Evolutionary conservation across 2,888 invertebrate genomes (phyloP), one percentile per base, ranked within the genome.

Genomic region (Macropis europaea): DNA sequence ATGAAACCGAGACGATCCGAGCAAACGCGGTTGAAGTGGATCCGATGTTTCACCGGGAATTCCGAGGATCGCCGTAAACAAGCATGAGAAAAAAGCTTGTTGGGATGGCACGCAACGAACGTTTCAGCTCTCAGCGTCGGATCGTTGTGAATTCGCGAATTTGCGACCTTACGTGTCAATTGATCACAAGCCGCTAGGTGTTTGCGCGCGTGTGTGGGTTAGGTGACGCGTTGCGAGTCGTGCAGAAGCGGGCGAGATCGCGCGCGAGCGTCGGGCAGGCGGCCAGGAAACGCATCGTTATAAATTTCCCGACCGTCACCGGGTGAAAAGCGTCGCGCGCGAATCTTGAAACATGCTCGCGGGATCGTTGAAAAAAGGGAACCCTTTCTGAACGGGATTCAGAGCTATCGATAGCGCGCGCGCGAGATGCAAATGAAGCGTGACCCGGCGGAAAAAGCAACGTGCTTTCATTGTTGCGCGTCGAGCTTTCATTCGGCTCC

Each of bases 221-320:
- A 26, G 42, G 40, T 34, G 24, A 53, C 61, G 66, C 59, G 57
- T 56, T 48, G 13, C 66, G 2, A 61, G 54, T 34, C 48, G 62
- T n/a, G 34, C 28, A 32, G 47, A 56, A 28, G 24, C 32, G 40
- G 52, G 6, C 0, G 40, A 38, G 32, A 68, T 57, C 54, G 67
- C 24, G 67, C 24, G 57, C 52, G 62, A 64, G 60, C 43, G 4
- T 50, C 75, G 84, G 84, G 85, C 84, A 81, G 69, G 43, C 48
- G 54, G 84, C 85, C 85, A 86, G 79, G 73, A 79, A 77, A 78
- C 64, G 76, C 68, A 72, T 64, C 76, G 77, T 83, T 79, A 84
- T 82, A 84, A 85, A 85, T 84, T 81, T 79, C 61, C 74, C 26
- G 45, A 64, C 61, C 62, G 66, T 53, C 54, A n/a, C n/a, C n/a